Evolutionary conservation across 2,797 vertebrate species (phyloP).

Genomic region (Pipistrellus nathusii): DNA sequence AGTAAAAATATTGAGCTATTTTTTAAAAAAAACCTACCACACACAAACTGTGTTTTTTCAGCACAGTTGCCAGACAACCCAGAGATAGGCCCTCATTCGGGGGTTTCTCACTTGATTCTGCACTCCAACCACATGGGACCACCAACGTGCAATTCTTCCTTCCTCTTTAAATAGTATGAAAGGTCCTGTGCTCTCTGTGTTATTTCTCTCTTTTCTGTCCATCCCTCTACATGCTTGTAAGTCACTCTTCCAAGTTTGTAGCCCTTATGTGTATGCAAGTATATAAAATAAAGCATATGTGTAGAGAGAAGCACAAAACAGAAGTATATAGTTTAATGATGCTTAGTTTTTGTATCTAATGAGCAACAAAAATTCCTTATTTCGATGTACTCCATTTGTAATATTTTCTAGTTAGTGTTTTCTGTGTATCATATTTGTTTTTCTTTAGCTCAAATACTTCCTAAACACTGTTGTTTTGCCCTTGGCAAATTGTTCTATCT

Average conservation of each 20-base stretch:
- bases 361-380: neutral
- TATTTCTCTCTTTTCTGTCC: neutral
- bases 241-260: neutral
- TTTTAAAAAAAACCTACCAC: neutral
- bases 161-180: neutral
- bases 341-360: neutral
- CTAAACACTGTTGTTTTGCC: neutral
- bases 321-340: neutral
- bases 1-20: neutral
- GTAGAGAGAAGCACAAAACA: neutral
- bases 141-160: too few relatives aligned
- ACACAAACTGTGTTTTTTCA: neutral
- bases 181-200: neutral
- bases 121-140: fast-evolving
- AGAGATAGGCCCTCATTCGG: neutral
- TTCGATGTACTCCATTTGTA: neutral
- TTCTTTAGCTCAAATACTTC: neutral
- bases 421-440: neutral
- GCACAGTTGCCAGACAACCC: too few relatives aligned
- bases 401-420: neutral
- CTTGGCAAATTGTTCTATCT: neutral
- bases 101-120: neutral
- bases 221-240: neutral
- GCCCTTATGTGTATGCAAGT: neutral
- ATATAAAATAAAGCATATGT: neutral